A percentile compares a stretch with the other conserved stretches of the same genome.
These are phyloP conservation scores for Peromyscus attwateri DNA, from an alignment of 2,797 vertebrate genomes.

Conservation along the genomic window DNA sequence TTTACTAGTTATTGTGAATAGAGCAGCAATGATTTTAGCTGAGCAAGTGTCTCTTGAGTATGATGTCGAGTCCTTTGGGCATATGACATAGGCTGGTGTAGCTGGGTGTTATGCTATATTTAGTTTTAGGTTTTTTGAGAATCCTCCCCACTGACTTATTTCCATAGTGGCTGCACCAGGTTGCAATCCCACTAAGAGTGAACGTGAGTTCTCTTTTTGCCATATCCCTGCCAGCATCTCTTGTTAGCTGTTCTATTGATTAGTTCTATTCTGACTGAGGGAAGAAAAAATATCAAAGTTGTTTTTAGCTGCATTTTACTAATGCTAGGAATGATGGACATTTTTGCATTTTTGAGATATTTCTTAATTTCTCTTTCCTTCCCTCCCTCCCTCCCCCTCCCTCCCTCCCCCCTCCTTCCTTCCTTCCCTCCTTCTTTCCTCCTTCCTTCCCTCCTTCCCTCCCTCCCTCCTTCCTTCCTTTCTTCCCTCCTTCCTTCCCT, in stretches of 20 bases:
- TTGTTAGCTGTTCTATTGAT: neutral
- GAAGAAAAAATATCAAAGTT: neutral
- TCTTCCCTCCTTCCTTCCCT: fast-evolving
- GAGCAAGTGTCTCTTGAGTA: neutral
- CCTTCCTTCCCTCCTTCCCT: no score
- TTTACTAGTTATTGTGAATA: neutral
- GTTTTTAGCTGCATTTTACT: neutral
- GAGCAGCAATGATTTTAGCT: no score
- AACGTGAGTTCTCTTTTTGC: neutral
- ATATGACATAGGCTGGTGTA: no score
- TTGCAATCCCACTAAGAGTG: neutral
- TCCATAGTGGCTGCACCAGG: neutral
- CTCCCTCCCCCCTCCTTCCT: fast-evolving
- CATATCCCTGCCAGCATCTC: neutral
- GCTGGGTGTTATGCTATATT: neutral
- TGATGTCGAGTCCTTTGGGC: no score
- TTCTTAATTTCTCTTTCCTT: neutral
- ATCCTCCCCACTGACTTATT: neutral
- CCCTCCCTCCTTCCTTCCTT: fast-evolving
- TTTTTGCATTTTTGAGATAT: neutral
- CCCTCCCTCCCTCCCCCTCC: fast-evolving
- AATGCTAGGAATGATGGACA: no score
- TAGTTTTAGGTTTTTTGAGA: neutral
- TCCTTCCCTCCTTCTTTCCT: no score
- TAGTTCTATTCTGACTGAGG: no score